Evolutionary conservation across 2,888 invertebrate species (phyloP), one percentile per base, ranked within the genome.

Genomic region (Hermaeophaga mercurialis): DNA sequence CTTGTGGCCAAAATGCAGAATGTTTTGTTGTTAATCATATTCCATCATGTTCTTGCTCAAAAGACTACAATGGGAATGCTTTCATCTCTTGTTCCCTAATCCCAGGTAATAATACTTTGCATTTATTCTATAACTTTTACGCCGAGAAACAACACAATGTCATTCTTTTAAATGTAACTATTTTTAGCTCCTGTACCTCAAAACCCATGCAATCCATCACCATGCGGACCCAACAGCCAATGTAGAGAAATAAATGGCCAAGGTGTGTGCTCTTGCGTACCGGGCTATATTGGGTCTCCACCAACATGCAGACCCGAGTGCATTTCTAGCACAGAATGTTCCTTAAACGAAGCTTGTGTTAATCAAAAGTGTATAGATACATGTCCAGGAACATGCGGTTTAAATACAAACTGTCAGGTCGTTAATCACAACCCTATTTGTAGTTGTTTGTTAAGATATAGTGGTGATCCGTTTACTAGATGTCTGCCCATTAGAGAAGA

Each of bases 361-460:
- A 88, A 86, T 69, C 83, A 85, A 70, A 88, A 87, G 79, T 90
- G 89, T 70, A 82, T 84, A 70, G 86, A 90, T 73, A 89, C 90
- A n/a, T 90, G 89, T 62, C 85, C 85, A 2, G 88, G 89, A 24
- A 85, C 87, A 8, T 91, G 90, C 70, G 90, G 89, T 11, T 78
- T 85, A 39, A 85, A 85, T 70, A 88, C 90, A 0, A 70, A 83
- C 44, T 91, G 90, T 68, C 83, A 84, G 69, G 88, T 90, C 2
- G 82, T 85, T 9, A 88, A 88, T 67, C 90, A 91, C 72, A 86
- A 85, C 67, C 89, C 90, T 31, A 85, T 87, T 72, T 90, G 90
- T 69, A 83, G 82, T 49, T 90, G 89, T 69, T 84, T 84, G 4
- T 71, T 79, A 1, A 79, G 82, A 73, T 83, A 84, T 71, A 85